These are phyloP conservation scores for Oryzias woworae DNA, from an alignment of 2,113 vertebrate species.

Conservation along the genomic window DNA sequence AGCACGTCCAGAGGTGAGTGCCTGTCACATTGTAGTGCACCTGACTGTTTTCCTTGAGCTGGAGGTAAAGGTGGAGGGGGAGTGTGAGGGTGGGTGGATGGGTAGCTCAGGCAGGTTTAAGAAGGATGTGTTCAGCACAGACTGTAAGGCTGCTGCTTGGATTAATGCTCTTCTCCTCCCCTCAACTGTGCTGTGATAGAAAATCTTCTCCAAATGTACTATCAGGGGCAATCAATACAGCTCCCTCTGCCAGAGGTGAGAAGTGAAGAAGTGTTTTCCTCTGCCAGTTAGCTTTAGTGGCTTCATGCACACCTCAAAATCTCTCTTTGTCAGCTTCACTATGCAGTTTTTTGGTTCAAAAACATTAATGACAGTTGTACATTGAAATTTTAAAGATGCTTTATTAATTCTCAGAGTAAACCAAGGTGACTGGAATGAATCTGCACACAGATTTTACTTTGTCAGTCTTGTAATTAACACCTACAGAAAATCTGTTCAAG, in stretches of 20 bases:
- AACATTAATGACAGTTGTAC: too few relatives aligned
- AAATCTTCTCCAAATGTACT: slow-evolving; percentile 63
- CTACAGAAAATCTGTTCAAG: too few relatives aligned
- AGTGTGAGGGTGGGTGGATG: too few relatives aligned
- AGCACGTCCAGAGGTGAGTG: slow-evolving; percentile 48
- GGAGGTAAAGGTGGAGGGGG: slow-evolving; percentile 51
- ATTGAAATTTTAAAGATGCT: too few relatives aligned
- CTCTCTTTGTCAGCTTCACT: slow-evolving; percentile 30
- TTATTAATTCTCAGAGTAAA: too few relatives aligned
- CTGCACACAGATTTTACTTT: too few relatives aligned
- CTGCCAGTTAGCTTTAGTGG: slow-evolving; percentile 35
- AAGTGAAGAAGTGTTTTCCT: slow-evolving; percentile 44
- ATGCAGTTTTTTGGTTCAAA: slow-evolving; percentile 10
- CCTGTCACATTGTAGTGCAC: slow-evolving; percentile 52
- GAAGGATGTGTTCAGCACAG: slow-evolving; percentile 68
- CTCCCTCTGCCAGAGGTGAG: slow-evolving; percentile 47
- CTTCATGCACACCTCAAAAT: slow-evolving; percentile 28
- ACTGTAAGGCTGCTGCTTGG: slow-evolving; percentile 62
- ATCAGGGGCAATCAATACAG: slow-evolving; percentile 69
- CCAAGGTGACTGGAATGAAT: too few relatives aligned
- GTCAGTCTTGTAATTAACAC: too few relatives aligned
- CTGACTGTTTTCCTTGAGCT: slow-evolving; percentile 44
- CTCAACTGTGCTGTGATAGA: slow-evolving; percentile 56
- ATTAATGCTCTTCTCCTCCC: slow-evolving; percentile 52
- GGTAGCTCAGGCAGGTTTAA: slow-evolving; percentile 57